phyloP scores from a whole-genome alignment of 2,113 vertebrate genomes.

The Pelvicachromis taeniatus region DNA sequence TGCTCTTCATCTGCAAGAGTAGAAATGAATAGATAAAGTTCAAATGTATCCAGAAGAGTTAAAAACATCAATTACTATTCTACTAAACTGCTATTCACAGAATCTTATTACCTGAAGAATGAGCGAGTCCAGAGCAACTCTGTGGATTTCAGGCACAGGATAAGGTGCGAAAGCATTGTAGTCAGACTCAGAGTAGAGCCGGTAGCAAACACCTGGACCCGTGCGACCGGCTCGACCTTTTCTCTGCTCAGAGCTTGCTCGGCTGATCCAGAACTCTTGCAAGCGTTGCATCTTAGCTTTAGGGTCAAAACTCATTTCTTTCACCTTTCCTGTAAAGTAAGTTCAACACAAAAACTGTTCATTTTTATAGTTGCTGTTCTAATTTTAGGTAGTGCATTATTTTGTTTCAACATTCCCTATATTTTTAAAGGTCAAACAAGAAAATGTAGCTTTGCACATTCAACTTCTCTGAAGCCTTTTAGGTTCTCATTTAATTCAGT shows the following conservation, averaged over 20 bases:
- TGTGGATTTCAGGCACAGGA: constrained; percentile 85
- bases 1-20: constrained; percentile 85
- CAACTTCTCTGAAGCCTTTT: not conserved
- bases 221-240: constrained; percentile 90
- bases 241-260: constrained; percentile 90
- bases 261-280: constrained; percentile 96
- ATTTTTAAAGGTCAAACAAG: not conserved
- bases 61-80: fast-evolving
- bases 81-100: not conserved
- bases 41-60: fast-evolving
- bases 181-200: constrained; percentile 86
- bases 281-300: constrained; percentile 89
- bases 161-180: constrained; percentile 85
- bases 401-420: not conserved
- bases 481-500: fast-evolving
- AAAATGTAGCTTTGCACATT: not conserved
- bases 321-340: constrained; percentile 83
- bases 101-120: constrained; percentile 80
- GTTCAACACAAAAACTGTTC: not conserved
- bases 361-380: not conserved
- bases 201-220: constrained; percentile 87
- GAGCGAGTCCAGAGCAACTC: constrained; percentile 84
- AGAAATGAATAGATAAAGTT: not conserved
- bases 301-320: constrained; percentile 92
- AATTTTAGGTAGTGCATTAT: not conserved